phyloP scores from a whole-genome alignment of 2,888 invertebrate genomes.

The Zeuzera pyrina region DNA sequence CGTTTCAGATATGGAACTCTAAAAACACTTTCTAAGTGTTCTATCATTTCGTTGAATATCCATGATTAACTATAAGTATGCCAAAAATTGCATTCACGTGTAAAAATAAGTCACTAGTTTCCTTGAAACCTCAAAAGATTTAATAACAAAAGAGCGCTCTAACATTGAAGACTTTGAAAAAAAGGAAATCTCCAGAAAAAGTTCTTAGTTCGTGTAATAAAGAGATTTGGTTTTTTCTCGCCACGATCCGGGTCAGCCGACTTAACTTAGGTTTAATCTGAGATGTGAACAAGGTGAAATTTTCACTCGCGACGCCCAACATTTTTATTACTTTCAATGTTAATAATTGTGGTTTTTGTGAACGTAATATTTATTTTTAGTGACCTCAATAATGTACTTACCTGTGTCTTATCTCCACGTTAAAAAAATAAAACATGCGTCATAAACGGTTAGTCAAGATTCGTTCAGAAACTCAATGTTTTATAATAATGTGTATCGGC shows the following conservation, averaged over 20 bases:
- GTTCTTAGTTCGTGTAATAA: constrained; percentile 10
- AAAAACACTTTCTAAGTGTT: too few relatives aligned
- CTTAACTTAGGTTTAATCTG: constrained; percentile 20
- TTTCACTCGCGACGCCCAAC: constrained; percentile 15
- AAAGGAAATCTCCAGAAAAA: constrained; percentile 13
- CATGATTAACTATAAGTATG: too few relatives aligned
- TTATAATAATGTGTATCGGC: constrained; percentile 14
- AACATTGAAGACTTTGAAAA: too few relatives aligned
- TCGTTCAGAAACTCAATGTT: constrained; percentile 7
- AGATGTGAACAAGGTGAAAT: constrained; percentile 20
- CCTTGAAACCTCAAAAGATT: too few relatives aligned
- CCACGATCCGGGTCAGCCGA: constrained; percentile 28
- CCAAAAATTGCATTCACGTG: too few relatives aligned
- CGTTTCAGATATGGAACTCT: too few relatives aligned
- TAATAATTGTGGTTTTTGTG: too few relatives aligned
- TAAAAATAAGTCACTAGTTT: too few relatives aligned
- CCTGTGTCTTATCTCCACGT: neutral
- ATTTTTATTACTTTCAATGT: constrained; percentile 18
- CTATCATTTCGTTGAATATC: too few relatives aligned
- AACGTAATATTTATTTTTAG: neutral
- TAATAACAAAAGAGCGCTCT: too few relatives aligned
- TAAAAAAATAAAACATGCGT: neutral
- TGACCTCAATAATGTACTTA: neutral
- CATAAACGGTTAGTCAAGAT: neutral
- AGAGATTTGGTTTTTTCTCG: constrained; percentile 24